Percentiles rank a stretch among this genome's conserved stretches.
phyloP scores from a whole-genome alignment of 2,888 invertebrate species.

The Sarcophaga rosellei region DNA sequence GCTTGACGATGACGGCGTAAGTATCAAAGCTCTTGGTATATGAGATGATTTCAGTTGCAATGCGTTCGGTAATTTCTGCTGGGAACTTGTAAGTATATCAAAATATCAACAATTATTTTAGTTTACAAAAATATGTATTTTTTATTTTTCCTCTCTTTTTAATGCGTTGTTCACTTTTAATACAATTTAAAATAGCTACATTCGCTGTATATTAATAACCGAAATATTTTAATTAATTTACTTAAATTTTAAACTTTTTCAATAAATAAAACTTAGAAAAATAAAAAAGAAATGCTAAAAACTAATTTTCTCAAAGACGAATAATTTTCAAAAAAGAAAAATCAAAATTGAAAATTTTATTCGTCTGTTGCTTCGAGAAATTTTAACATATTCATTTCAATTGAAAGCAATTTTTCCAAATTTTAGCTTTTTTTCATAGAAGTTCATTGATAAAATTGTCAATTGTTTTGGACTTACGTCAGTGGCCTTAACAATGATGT shows the following conservation, averaged over 20 bases:
- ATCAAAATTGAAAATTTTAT: conserved; percentile 21
- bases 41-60: conserved; percentile 50
- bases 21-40: conserved; percentile 65
- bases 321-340: conserved; percentile 59
- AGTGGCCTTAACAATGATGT: conserved; percentile 30
- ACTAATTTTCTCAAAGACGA: conserved; percentile 59
- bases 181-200: neutral
- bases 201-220: conserved; percentile 3
- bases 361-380: conserved; percentile 54
- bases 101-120: conserved; percentile 25
- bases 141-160: conserved; percentile 41
- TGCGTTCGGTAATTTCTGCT: conserved; percentile 37
- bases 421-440: neutral
- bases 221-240: conserved; percentile 13
- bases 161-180: neutral
- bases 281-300: conserved; percentile 24
- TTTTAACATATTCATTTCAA: conserved; percentile 22
- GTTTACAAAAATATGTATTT: conserved; percentile 9
- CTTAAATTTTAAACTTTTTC: conserved; percentile 35
- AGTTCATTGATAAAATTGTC: conserved; percentile 35
- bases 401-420: neutral
- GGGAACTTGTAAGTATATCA: conserved; percentile 60
- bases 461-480: conserved; percentile 60
- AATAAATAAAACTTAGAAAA: neutral
- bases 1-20: conserved; percentile 74